Percentiles rank a stretch among this genome's conserved stretches.
Evolutionary conservation across 2,797 vertebrate genomes (phyloP).

Genomic region (Lophius americanus): DNA sequence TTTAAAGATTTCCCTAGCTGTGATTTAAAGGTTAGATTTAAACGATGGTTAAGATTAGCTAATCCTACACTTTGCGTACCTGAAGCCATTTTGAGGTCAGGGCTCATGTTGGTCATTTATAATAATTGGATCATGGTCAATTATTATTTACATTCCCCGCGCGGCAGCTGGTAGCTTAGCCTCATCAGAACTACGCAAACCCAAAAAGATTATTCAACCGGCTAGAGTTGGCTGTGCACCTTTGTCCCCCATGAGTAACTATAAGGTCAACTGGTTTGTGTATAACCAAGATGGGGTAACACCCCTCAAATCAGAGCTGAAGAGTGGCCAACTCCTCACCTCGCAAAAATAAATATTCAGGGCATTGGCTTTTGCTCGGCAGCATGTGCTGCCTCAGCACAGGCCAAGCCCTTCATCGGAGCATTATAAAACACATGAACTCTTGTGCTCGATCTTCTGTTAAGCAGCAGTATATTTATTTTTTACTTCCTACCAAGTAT

Average conservation of each 20-base stretch:
- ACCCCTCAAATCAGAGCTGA: conserved; percentile 38
- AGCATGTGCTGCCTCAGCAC: conserved; percentile 35
- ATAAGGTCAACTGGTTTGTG: conserved; percentile 52
- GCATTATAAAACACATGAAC: conserved; percentile 46
- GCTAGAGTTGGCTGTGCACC: conserved; percentile 39
- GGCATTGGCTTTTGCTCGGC: conserved; percentile 27
- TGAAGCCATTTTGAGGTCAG: conserved; percentile 42
- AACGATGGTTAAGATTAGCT: conserved; percentile 16
- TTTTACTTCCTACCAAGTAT: conserved; percentile 37
- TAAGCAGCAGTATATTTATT: conserved; percentile 30
- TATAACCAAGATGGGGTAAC: conserved; percentile 35
- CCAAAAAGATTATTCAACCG: conserved; percentile 37
- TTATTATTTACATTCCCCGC: conserved; percentile 48
- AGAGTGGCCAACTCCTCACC: conserved; percentile 36
- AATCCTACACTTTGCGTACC: conserved; percentile 20
- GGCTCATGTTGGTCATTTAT: conserved; percentile 28
- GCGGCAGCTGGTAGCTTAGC: conserved; percentile 28
- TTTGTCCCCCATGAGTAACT: conserved; percentile 37
- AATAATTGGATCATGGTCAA: conserved; percentile 23
- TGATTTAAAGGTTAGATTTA: conserved; percentile 40
- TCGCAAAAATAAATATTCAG: conserved; percentile 39
- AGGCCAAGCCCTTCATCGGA: conserved; percentile 37
- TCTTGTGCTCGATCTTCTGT: conserved; percentile 32
- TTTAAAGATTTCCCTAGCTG: conserved; percentile 10
- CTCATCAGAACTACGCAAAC: conserved; percentile 24